Percentiles rank a stretch among this genome's conserved stretches.
These are phyloP conservation scores for Drosophila elegans DNA, from an alignment of 1,140 invertebrate genomes.

Conservation along the genomic window DNA sequence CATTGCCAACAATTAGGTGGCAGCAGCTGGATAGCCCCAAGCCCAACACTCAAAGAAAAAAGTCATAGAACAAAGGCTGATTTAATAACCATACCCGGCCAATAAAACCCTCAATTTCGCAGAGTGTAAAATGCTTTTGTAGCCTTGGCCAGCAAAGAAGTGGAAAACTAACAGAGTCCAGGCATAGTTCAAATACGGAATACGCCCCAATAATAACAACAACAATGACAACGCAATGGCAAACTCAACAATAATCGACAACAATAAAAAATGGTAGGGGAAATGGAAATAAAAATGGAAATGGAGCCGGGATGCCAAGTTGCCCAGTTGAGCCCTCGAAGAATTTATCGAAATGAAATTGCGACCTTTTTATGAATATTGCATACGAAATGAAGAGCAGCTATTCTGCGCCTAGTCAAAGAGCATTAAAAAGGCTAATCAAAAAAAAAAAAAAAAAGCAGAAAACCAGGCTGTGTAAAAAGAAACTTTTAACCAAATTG, in stretches of 20 bases:
- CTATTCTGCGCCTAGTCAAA: slow-evolving; percentile 13
- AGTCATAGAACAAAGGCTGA: background rate
- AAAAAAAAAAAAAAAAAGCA: slow-evolving; percentile 5
- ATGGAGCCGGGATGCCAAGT: slow-evolving; percentile 37
- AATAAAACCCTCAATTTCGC: slow-evolving; percentile 4
- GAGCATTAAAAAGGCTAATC: slow-evolving; percentile 54
- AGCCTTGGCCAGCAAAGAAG: slow-evolving; percentile 17
- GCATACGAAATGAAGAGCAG: slow-evolving; percentile 47
- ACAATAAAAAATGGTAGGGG: slow-evolving; percentile 58
- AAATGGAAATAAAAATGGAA: slow-evolving; percentile 39
- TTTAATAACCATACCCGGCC: background rate
- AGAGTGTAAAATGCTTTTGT: slow-evolving; percentile 25
- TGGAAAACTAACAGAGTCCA: slow-evolving; percentile 46
- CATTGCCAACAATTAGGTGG: slow-evolving; percentile 77
- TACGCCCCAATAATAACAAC: slow-evolving; percentile 13
- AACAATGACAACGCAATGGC: slow-evolving; percentile 33
- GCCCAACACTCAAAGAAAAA: slow-evolving; percentile 30
- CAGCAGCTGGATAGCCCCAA: slow-evolving; percentile 64
- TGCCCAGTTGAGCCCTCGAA: slow-evolving; percentile 42
- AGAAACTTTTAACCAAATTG: slow-evolving; percentile 40
- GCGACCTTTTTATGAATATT: slow-evolving; percentile 59
- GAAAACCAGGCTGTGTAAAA: background rate
- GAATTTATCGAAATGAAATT: slow-evolving; percentile 63
- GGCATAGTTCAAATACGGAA: slow-evolving; percentile 49
- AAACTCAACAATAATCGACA: slow-evolving; percentile 70